Evolutionary conservation across 1,140 invertebrate genomes (phyloP).

Genomic region (Cepaea nemoralis): DNA sequence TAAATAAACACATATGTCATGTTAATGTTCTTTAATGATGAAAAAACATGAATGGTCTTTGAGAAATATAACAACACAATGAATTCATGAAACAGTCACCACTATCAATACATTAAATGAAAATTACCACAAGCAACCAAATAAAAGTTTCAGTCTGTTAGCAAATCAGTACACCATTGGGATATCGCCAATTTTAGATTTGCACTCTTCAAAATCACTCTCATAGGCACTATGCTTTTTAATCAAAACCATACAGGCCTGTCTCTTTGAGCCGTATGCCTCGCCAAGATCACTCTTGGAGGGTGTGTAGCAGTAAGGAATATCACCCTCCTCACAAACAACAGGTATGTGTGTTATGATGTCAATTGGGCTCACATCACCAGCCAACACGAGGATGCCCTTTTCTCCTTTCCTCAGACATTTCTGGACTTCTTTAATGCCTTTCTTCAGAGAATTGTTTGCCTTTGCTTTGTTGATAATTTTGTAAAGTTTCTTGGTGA

Average conservation of each 20-base stretch:
- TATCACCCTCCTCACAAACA: conserved; percentile 91
- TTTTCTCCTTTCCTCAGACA: conserved; percentile 87
- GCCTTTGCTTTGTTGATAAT: conserved; percentile 88
- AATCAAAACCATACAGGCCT: conserved; percentile 87
- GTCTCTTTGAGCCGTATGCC: conserved; percentile 89
- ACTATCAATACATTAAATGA: no score
- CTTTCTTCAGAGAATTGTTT: conserved; percentile 89
- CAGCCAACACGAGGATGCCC: conserved; percentile 91
- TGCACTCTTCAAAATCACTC: conserved; percentile 73
- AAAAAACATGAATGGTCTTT: no score
- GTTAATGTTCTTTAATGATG: no score
- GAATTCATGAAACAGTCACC: no score
- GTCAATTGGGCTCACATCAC: conserved; percentile 94
- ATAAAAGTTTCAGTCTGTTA: no score
- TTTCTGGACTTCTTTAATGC: conserved; percentile 73
- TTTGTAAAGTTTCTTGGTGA: conserved; percentile 94
- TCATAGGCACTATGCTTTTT: conserved; percentile 84
- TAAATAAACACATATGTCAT: no score
- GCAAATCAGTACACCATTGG: conserved; percentile 63
- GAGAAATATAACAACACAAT: no score
- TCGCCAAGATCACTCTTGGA: conserved; percentile 87
- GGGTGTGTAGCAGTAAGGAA: conserved; percentile 93
- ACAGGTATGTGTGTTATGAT: conserved; percentile 94
- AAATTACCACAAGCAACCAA: no score
- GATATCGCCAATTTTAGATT: conserved; percentile 66